Evolutionary conservation across 2,113 vertebrate genomes (phyloP).

Genomic region (Sarotherodon lohbergeri): DNA sequence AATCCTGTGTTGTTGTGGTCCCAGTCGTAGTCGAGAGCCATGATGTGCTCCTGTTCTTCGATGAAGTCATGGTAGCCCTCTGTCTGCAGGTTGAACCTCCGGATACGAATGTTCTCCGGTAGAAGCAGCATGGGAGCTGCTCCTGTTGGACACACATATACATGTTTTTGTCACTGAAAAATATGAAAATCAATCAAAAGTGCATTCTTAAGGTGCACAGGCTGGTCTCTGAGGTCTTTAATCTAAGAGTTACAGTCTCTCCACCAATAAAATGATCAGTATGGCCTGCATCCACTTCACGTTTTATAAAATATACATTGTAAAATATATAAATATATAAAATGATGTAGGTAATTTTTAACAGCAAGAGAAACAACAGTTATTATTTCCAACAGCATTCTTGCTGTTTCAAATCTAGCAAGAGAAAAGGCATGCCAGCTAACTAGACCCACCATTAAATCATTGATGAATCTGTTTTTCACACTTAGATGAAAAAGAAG

Average conservation of each 20-base stretch:
- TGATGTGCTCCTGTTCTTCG: slow-evolving; percentile 81
- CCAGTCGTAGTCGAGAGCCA: slow-evolving; percentile 89
- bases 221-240: not conserved
- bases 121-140: slow-evolving; percentile 81
- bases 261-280: not conserved
- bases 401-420: not conserved
- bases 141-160: slow-evolving; percentile 60
- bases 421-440: not conserved
- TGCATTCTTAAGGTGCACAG: not conserved
- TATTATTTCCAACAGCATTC: not conserved
- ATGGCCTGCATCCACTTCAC: not conserved
- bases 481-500: not conserved
- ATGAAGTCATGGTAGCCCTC: slow-evolving; percentile 85
- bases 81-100: slow-evolving; percentile 84
- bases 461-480: not conserved
- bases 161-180: not conserved
- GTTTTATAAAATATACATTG: not conserved
- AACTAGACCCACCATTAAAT: not conserved
- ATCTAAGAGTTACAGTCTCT: not conserved
- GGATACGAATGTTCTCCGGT: slow-evolving; percentile 85
- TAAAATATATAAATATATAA: not conserved
- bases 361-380: not conserved
- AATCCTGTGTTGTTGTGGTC: slow-evolving; percentile 82
- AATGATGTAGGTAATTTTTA: not conserved
- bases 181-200: not conserved